Conservation (phyloP, 2,888 invertebrate species). For the Xestia ashworthii region DNA sequence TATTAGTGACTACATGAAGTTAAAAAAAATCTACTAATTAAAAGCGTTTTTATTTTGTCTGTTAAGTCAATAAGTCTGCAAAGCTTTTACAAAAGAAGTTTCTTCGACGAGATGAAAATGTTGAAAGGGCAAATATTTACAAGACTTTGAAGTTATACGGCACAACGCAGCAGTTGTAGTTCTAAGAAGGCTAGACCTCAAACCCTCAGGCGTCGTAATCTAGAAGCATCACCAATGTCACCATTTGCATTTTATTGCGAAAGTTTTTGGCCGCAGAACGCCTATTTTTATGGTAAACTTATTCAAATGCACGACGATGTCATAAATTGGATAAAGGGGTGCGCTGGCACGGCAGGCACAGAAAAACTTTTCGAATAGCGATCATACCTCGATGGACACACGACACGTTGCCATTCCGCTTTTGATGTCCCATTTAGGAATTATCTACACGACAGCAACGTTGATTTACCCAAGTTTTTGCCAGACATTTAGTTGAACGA, state of each 20-base stretch:
- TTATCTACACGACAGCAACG: slow-evolving; percentile 51
- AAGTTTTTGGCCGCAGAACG: slow-evolving; percentile 87
- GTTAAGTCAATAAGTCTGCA: not conserved
- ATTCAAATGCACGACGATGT: slow-evolving; percentile 88
- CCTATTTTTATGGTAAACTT: slow-evolving; percentile 90
- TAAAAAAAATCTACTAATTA: not conserved
- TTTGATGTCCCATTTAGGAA: slow-evolving; percentile 57
- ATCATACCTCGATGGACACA: slow-evolving; percentile 60
- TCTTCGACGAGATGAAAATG: not conserved
- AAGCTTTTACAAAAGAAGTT: not conserved
- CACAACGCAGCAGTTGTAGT: slow-evolving; percentile 40
- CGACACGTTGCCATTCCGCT: slow-evolving; percentile 63
- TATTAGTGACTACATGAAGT: not conserved
- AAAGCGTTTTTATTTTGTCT: not conserved
- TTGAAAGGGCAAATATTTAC: slow-evolving; percentile 40
- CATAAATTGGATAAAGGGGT: slow-evolving; percentile 89
- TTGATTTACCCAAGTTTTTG: slow-evolving; percentile 33
- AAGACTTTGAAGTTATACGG: slow-evolving; percentile 39
- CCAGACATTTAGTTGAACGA: slow-evolving; percentile 34
- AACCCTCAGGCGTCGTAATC: slow-evolving; percentile 66
- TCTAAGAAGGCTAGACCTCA: slow-evolving; percentile 41
- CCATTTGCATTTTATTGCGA: slow-evolving; percentile 90
- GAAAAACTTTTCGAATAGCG: slow-evolving; percentile 74
- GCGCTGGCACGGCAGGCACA: slow-evolving; percentile 82
- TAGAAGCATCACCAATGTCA: slow-evolving; percentile 81